Evolutionary conservation across 2,113 vertebrate species (phyloP), one percentile per base, ranked within the genome.

Genomic region (Salvelinus sp.): DNA sequence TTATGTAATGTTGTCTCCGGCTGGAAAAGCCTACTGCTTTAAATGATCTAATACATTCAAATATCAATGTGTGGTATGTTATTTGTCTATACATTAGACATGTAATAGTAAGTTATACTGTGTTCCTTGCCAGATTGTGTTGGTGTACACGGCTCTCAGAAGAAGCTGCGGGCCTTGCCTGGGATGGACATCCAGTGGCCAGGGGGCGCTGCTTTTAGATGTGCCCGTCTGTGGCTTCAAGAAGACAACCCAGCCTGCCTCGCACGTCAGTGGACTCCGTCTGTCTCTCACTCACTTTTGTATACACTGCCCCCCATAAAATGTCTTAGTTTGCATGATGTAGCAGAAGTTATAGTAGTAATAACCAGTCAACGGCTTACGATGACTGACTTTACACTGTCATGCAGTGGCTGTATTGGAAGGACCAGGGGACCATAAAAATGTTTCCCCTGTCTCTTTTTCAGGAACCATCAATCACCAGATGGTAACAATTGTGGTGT

Each of bases 191-290:
- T 97, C 73, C 91, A 93, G 76, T 98, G 97, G 97, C 94, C 95
- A 0, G 90, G 94, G n/a, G 95, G 94, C 0, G 3, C 44, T 3
- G 89, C 94, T 0, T 3, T 83, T 79, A 0, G 96, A 98, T 0
- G 71, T 95, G 18, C 97, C 96, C 0, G 82, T 91, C 16, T 98
- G 96, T 0, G 96, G 96, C 70, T 98, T 98, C 16, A 95, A 95
- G 75, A 94, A 95, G 91, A 92, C 47, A 82, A 94, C 20, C 94
- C 94, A 0, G 85, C 86, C 67, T 97, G 96, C 78, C 88, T 81
- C 44, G 90, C 93, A 84, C 93, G 97, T 98, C 77, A 30, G 4
- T 22, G 38, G 38, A 9, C 22, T 10, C 44, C 25, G 14, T 28
- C 25, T 66, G 64, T 28, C 64, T 66, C 25, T 30, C 38, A 44